Conservation (phyloP, 2,797 vertebrate species). For the Lophius americanus region DNA sequence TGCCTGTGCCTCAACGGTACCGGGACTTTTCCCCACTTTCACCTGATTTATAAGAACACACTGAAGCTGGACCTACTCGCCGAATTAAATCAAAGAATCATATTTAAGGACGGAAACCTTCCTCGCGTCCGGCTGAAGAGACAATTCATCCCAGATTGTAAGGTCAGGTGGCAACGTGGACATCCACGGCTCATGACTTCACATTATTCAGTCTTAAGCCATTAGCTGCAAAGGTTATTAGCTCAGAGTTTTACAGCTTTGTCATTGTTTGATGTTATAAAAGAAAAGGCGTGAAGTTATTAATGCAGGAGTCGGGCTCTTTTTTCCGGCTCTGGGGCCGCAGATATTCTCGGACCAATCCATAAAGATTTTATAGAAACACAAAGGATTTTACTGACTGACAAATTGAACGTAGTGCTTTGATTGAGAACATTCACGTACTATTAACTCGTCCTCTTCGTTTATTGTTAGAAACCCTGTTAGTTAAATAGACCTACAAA, state of each 20-base stretch:
- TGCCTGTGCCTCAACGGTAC: conserved; percentile 13
- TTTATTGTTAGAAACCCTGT: neutral
- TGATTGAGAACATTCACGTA: neutral
- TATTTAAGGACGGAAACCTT: conserved; percentile 31
- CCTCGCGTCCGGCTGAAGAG: conserved; percentile 42
- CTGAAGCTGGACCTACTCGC: neutral
- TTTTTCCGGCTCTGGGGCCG: conserved; percentile 22
- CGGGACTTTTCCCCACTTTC: neutral
- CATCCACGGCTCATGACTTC: conserved; percentile 42
- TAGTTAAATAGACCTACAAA: neutral
- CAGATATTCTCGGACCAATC: conserved; percentile 27
- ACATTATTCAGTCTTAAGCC: conserved; percentile 56
- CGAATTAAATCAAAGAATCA: conserved; percentile 27
- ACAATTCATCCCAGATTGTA: conserved; percentile 53
- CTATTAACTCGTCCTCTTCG: neutral
- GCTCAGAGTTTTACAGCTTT: conserved; percentile 47
- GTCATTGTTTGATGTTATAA: conserved; percentile 48
- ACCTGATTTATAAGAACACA: conserved; percentile 4
- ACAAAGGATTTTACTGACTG: conserved; percentile 24
- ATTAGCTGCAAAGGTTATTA: conserved; percentile 62
- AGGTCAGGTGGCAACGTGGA: conserved; percentile 43
- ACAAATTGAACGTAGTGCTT: conserved; percentile 17
- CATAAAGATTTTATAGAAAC: conserved; percentile 27
- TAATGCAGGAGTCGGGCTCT: conserved; percentile 25
- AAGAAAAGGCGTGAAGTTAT: conserved; percentile 45